Evolutionary conservation across 2,113 vertebrate species (phyloP).

Genomic region (Tiliqua scincoides): DNA sequence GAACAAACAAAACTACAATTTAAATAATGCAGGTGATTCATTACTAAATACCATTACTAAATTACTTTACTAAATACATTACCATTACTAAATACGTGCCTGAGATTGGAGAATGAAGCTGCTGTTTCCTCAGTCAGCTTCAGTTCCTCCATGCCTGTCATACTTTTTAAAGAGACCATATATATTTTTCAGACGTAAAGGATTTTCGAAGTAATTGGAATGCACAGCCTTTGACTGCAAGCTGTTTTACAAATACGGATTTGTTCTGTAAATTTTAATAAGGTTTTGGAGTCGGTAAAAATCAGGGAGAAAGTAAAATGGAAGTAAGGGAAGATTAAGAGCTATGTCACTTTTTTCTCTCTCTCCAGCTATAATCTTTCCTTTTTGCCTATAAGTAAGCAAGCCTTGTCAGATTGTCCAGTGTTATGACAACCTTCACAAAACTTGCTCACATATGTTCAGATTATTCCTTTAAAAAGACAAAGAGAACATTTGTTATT

Average conservation of each 20-base stretch:
- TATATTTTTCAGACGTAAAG: no score
- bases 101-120: no score
- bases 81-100: no score
- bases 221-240: neutral
- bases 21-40: no score
- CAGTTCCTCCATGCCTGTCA: no score
- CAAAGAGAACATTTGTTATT: neutral
- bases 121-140: no score
- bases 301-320: neutral
- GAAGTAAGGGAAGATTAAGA: neutral
- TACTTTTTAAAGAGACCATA: no score
- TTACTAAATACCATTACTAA: no score
- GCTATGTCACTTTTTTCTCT: neutral
- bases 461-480: neutral
- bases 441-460: neutral
- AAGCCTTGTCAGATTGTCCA: neutral
- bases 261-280: neutral
- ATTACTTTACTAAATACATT: no score
- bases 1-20: no score
- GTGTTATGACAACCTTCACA: neutral
- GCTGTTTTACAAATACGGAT: neutral
- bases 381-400: neutral
- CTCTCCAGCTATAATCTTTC: no score
- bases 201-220: no score
- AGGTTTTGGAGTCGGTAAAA: neutral